Percentiles rank a stretch among this genome's conserved stretches.
Conservation (phyloP, 2,888 invertebrate genomes). For the Flexamia atlantica region DNA sequence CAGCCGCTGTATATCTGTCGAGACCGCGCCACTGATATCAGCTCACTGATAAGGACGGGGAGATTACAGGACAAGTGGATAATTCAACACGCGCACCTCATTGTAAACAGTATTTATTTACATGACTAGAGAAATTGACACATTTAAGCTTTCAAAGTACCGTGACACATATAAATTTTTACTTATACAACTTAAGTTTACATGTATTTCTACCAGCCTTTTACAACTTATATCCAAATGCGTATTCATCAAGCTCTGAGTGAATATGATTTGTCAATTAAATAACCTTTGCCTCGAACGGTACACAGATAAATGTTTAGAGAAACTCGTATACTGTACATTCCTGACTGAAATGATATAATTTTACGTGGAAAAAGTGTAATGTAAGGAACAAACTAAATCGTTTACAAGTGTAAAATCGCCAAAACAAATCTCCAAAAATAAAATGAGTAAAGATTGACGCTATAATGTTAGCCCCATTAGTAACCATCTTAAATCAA, state of each 20-base stretch:
- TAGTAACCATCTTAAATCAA: too few relatives aligned
- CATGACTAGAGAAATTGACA: slow-evolving; percentile 51
- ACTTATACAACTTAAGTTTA: background rate
- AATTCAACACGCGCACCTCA: slow-evolving; percentile 30
- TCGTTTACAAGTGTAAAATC: too few relatives aligned
- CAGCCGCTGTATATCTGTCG: background rate
- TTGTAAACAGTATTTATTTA: slow-evolving; percentile 55
- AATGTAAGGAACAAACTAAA: too few relatives aligned
- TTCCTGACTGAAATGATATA: too few relatives aligned
- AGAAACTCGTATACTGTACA: too few relatives aligned
- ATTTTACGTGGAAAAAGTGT: too few relatives aligned
- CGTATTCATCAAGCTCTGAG: background rate
- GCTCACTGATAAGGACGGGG: background rate
- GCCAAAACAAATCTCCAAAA: too few relatives aligned
- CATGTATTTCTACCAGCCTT: slow-evolving; percentile 10
- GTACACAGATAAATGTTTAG: too few relatives aligned
- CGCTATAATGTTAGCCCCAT: too few relatives aligned
- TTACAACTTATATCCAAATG: background rate
- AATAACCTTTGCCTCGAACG: too few relatives aligned
- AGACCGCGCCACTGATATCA: background rate
- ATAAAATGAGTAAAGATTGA: too few relatives aligned
- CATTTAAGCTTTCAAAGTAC: background rate
- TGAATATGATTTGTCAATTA: too few relatives aligned
- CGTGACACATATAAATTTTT: slow-evolving; percentile 16
- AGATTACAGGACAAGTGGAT: background rate